phyloP scores from a whole-genome alignment of 2,113 vertebrate species.

The Ameiurus melas region DNA sequence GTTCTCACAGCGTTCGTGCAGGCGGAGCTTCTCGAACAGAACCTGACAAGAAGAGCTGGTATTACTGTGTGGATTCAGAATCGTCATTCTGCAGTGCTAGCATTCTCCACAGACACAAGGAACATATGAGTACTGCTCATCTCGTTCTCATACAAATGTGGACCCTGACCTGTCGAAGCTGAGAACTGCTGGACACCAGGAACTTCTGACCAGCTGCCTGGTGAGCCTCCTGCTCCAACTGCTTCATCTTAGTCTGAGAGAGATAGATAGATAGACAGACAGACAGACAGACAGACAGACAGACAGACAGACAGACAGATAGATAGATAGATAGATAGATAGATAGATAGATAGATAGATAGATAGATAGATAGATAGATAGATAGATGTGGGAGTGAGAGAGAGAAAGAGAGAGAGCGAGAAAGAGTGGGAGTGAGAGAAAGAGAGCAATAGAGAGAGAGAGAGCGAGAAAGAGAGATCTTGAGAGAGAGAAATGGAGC shows the following conservation, averaged over 20 bases:
- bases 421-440: slow-evolving; percentile 35
- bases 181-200: slow-evolving; percentile 82
- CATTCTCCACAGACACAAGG: not conserved
- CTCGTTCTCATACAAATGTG: not conserved
- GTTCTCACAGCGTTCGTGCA: slow-evolving; percentile 75
- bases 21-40: slow-evolving; percentile 85
- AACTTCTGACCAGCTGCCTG: slow-evolving; percentile 83
- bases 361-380: too few species aligned
- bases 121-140: not conserved
- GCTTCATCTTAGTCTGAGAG: slow-evolving; percentile 78
- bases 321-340: too few species aligned
- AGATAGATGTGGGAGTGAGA: too few species aligned
- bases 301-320: too few species aligned
- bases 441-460: not conserved
- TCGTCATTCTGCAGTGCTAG: not conserved
- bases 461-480: too few species aligned
- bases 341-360: too few species aligned
- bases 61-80: not conserved
- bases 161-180: slow-evolving; percentile 80
- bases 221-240: slow-evolving; percentile 86
- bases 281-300: too few species aligned
- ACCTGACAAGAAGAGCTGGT: slow-evolving; percentile 69
- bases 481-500: too few species aligned
- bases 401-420: not conserved
- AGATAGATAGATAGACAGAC: not conserved